Evolutionary conservation across 2,888 invertebrate species (phyloP).

Genomic region (Apotomis turbidana): DNA sequence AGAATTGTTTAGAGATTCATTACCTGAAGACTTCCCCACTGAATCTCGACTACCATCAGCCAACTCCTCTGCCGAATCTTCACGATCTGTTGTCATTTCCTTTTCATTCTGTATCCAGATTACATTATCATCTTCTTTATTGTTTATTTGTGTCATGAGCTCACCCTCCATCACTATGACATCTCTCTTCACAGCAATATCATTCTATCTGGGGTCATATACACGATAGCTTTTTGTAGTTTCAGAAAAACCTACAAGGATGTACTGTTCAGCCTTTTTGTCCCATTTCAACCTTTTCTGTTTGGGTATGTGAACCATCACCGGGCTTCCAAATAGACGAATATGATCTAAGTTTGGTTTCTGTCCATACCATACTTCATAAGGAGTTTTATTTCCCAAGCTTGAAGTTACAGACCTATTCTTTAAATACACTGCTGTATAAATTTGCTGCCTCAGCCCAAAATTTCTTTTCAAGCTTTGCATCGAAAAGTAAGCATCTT

Average conservation of each 20-base stretch:
- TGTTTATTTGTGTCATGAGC: too few relatives aligned
- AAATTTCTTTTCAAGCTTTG: too few relatives aligned
- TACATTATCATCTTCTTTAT: constrained; percentile 40
- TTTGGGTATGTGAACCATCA: constrained; percentile 45
- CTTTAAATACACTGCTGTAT: constrained; percentile 30
- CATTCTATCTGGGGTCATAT: background rate
- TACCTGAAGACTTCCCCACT: background rate
- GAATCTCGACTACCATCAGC: background rate
- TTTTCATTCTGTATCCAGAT: constrained; percentile 38
- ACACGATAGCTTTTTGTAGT: background rate
- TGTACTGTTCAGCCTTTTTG: constrained; percentile 45
- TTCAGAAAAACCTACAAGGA: constrained; percentile 47
- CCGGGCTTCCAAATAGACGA: constrained; percentile 43
- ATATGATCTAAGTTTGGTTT: constrained; percentile 43
- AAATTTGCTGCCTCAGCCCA: constrained; percentile 35
- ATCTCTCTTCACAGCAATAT: background rate
- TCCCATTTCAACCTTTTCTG: constrained; percentile 47
- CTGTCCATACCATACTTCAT: constrained; percentile 12
- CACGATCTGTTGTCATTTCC: constrained; percentile 15
- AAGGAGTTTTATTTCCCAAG: constrained; percentile 14
- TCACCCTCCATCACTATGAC: constrained; percentile 3
- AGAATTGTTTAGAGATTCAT: constrained; percentile 1
- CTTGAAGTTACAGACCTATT: constrained; percentile 23
- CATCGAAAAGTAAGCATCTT: too few relatives aligned
- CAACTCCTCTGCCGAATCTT: background rate